Conservation (phyloP, 2,113 vertebrate species). For the Egretta garzetta region DNA sequence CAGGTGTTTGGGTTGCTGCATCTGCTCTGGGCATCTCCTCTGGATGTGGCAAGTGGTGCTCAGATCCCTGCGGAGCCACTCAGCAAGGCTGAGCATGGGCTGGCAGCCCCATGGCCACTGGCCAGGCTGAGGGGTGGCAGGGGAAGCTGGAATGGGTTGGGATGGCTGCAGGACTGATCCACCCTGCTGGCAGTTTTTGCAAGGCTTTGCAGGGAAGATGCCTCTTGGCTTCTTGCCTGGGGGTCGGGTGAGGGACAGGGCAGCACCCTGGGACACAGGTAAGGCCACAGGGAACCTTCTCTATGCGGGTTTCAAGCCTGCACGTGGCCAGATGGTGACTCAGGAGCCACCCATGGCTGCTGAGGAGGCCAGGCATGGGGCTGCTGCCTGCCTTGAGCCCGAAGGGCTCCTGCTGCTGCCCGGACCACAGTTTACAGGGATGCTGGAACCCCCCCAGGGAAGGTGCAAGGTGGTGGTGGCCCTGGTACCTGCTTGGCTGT, state of each 20-base stretch:
- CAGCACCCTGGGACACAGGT: background rate
- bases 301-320: background rate
- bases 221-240: background rate
- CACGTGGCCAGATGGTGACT: background rate
- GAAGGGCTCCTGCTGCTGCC: background rate
- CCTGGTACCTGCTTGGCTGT: fast-evolving
- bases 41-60: too few species aligned
- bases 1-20: background rate
- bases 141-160: background rate
- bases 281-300: background rate
- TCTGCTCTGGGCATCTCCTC: background rate
- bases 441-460: background rate
- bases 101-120: background rate
- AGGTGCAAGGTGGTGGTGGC: background rate
- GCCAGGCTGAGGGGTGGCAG: background rate
- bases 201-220: background rate
- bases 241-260: background rate
- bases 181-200: background rate
- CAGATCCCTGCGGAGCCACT: fast-evolving
- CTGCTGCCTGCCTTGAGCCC: background rate
- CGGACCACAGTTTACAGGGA: fast-evolving
- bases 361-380: background rate
- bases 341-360: fast-evolving
- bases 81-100: too few species aligned
- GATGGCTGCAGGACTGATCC: background rate